These are phyloP conservation scores for Macrosiphum euphorbiae DNA, from an alignment of 2,888 invertebrate species.

Conservation along the genomic window DNA sequence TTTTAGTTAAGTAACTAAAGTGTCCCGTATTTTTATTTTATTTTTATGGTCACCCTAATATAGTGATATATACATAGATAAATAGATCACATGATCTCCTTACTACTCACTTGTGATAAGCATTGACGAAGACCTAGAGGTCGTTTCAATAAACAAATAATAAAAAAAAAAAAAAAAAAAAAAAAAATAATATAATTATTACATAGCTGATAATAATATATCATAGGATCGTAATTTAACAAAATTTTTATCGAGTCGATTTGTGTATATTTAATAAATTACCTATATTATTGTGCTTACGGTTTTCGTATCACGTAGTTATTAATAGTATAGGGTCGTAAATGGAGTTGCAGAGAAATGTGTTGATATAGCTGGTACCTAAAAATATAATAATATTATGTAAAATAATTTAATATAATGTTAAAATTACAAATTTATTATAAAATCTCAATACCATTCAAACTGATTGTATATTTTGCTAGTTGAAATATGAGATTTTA, in stretches of 20 bases:
- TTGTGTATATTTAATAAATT: not conserved
- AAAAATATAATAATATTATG: not conserved
- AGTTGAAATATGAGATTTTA: constrained; percentile 2
- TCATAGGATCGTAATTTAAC: not conserved
- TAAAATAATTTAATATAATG: not conserved
- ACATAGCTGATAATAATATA: not conserved
- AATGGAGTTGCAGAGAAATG: too few species aligned
- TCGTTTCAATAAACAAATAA: too few species aligned
- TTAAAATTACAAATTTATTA: not conserved
- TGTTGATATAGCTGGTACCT: not conserved
- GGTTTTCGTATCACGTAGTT: not conserved
- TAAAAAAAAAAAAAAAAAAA: too few species aligned
- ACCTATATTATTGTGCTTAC: not conserved
- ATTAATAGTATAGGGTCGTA: not conserved
- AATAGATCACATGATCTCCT: too few species aligned
- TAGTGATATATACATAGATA: too few species aligned
- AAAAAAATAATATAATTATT: too few species aligned
- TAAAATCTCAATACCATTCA: not conserved
- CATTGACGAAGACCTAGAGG: too few species aligned
- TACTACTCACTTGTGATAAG: too few species aligned
- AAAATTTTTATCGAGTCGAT: not conserved
- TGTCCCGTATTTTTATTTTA: too few species aligned
- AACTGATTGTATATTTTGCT: not conserved
- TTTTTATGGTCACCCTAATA: too few species aligned
- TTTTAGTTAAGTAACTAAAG: too few species aligned